Conservation (phyloP, 64 coral and sea anemone genomes). For the Pocillopora damicornis region DNA sequence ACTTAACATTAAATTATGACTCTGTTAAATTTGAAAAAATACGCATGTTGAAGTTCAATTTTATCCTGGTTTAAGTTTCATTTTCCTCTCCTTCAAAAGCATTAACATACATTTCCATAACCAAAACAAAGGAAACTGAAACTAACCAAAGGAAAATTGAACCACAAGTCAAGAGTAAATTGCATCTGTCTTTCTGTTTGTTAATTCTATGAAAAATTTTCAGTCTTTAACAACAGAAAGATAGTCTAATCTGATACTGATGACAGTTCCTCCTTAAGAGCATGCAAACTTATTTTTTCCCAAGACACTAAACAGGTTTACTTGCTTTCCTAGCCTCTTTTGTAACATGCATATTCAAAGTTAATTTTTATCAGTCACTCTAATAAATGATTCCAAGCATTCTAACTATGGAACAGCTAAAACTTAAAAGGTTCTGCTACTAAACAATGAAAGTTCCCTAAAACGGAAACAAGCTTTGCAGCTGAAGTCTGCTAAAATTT, state of each 20-base stretch:
- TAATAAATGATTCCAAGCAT: not conserved
- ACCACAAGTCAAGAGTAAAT: too few relatives aligned
- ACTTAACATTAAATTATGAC: too few relatives aligned
- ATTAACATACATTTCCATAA: not conserved
- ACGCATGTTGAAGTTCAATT: too few relatives aligned
- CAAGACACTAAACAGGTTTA: not conserved
- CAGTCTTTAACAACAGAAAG: too few relatives aligned
- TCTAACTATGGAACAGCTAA: not conserved
- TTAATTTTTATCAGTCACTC: not conserved
- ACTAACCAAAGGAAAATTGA: too few relatives aligned
- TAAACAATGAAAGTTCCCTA: constrained; percentile 22
- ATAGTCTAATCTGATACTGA: not conserved
- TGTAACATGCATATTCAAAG: not conserved
- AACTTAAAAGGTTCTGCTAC: not conserved
- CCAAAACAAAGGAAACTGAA: not conserved
- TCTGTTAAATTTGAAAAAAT: not conserved
- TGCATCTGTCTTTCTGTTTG: too few relatives aligned
- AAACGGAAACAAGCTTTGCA: constrained; percentile 30
- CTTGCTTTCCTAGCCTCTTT: constrained; percentile 25
- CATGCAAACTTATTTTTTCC: not conserved
- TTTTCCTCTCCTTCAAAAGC: not conserved
- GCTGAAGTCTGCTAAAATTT: constrained; percentile 43
- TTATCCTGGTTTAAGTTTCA: too few relatives aligned
- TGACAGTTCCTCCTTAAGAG: not conserved
- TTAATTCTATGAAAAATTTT: too few relatives aligned